Evolutionary conservation across 2,113 vertebrate genomes (phyloP), one percentile per base, ranked within the genome.

Genomic region (Cranoglanis bouderius): DNA sequence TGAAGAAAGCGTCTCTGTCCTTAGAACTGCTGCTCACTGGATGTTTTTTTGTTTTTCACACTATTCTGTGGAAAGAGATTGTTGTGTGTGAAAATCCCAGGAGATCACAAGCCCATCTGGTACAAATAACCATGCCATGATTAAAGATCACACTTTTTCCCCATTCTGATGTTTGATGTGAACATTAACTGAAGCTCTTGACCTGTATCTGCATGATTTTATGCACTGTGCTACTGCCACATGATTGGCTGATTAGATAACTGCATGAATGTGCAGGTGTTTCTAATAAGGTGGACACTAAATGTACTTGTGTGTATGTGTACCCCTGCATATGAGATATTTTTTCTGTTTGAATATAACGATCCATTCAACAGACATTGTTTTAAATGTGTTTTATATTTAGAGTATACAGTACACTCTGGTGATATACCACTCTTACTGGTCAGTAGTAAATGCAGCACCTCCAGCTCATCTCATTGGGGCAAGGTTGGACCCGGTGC

Each of bases 401-500:
- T 63, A 70, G 1, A 70, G 29, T 8, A 46, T n/a, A 46, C 9
- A 46, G 46, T 49, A 43, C 9, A 32, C 4, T 32, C 14, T 10
- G 61, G 14, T 63, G 59, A 35, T 26, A 70, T 35, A 85, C 43
- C 49, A 55, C n/a, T 53, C 9, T 2, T 13, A 38, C 46, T 65
- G 72, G 84, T 32, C 43, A 19, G 24, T 55, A 40, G 78, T 82
- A 83, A 87, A 75, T 65, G 74, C 67, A 83, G 63, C 53, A 59
- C 65, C 83, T 43, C 51, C 49, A 67, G 65, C 77, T 82, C 82
- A 80, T 80, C 85, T 89, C 51, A 80, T 46, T 61, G 70, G 78
- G 29, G 77, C 32, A 51, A 89, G 63, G 57, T 75, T 88, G 86
- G 84, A 84, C 85, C 86, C 21, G 87, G 61, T 75, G 87, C 87